Evolutionary conservation across 2,797 vertebrate genomes (phyloP).

Genomic region (Megaceryle alcyon): DNA sequence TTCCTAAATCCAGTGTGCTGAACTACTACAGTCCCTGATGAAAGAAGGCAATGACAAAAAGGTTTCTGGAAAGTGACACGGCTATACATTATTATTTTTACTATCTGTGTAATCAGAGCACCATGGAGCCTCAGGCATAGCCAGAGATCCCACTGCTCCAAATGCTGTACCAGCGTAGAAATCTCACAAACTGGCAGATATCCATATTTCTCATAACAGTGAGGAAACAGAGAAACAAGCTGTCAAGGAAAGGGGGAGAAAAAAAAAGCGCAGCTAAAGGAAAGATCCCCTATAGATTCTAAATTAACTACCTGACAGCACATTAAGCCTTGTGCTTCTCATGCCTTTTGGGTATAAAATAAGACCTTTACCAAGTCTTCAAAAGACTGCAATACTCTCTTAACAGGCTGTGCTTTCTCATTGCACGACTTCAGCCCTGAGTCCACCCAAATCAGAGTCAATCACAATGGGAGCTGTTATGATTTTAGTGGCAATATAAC

Average conservation of each 20-base stretch:
- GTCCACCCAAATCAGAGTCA: neutral
- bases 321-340: neutral
- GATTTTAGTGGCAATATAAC: neutral
- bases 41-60: neutral
- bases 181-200: slow-evolving; percentile 5
- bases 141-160: slow-evolving; percentile 43
- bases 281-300: neutral
- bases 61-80: slow-evolving; percentile 26
- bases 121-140: neutral
- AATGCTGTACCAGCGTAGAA: neutral
- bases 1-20: neutral
- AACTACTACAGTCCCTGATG: neutral
- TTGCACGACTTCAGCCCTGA: neutral
- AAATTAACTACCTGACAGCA: neutral
- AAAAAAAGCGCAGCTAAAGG: neutral
- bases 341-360: neutral
- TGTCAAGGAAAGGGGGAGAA: neutral
- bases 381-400: neutral
- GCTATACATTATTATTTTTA: slow-evolving; percentile 9
- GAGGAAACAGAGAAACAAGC: slow-evolving; percentile 10
- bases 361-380: neutral
- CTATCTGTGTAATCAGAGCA: neutral
- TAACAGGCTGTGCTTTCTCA: neutral
- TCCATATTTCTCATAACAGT: neutral
- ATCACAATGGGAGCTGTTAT: fast-evolving